A percentile compares a stretch with the other conserved stretches of the same genome.
phyloP scores from a whole-genome alignment of 2,888 invertebrate species.

The Caenorhabditis japonica region DNA sequence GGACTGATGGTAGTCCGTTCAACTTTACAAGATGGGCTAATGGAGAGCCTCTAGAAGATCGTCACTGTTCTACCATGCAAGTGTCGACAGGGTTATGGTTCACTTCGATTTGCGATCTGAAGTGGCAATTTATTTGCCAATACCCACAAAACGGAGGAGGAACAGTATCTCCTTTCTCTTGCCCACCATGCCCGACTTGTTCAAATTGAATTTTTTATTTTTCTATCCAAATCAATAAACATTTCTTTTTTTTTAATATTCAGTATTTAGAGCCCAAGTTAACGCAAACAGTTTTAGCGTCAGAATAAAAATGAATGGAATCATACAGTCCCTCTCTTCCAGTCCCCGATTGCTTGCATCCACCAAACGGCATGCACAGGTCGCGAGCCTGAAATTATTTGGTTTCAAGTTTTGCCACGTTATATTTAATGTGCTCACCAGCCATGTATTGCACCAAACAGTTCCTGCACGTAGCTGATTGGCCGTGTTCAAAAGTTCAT shows the following conservation, averaged over 20 bases:
- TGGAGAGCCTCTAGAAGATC: slow-evolving; percentile 27
- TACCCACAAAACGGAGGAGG: slow-evolving; percentile 12
- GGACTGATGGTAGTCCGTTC: slow-evolving; percentile 21
- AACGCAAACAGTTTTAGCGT: slow-evolving; percentile 80
- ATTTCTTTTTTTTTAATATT: neutral
- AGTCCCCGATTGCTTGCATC: slow-evolving; percentile 80
- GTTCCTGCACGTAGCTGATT: slow-evolving; percentile 80
- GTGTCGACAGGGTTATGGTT: slow-evolving; percentile 39
- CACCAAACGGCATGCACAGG: slow-evolving; percentile 81
- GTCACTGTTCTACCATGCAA: slow-evolving; percentile 27
- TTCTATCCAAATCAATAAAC: neutral
- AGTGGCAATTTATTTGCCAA: slow-evolving; percentile 34
- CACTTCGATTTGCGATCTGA: slow-evolving; percentile 10
- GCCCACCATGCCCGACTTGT: slow-evolving; percentile 39
- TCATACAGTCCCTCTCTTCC: slow-evolving; percentile 80
- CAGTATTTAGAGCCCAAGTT: slow-evolving; percentile 31
- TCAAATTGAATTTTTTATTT: slow-evolving; percentile 8
- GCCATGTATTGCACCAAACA: slow-evolving; percentile 81
- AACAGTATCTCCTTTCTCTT: slow-evolving; percentile 16
- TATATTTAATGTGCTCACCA: slow-evolving; percentile 71
- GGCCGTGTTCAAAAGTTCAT: slow-evolving; percentile 79
- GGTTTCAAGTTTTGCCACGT: neutral
- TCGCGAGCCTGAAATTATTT: slow-evolving; percentile 77
- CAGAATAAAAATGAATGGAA: slow-evolving; percentile 81
- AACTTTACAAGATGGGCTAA: slow-evolving; percentile 26